Conservation (phyloP, 2,797 vertebrate genomes). For the Bovichtus variegatus region DNA sequence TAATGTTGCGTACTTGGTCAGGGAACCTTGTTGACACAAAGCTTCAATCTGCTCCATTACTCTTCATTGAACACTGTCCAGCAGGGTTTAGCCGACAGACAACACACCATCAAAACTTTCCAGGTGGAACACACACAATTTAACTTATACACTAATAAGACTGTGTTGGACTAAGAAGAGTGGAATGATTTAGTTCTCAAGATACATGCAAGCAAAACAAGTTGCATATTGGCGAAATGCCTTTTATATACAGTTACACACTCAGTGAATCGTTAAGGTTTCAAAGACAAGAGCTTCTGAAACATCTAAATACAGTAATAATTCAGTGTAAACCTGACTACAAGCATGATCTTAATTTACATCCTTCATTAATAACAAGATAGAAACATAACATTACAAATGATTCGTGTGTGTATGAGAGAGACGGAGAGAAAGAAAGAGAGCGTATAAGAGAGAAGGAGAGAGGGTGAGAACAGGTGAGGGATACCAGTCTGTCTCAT, state of each 20-base stretch:
- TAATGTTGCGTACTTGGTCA: neutral
- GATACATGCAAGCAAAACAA: neutral
- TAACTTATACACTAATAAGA: neutral
- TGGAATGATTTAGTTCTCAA: neutral
- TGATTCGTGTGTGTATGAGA: neutral
- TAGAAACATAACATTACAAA: neutral
- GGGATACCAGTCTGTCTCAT: constrained; percentile 49
- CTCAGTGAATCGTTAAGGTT: neutral
- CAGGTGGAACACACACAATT: neutral
- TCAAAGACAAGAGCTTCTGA: neutral
- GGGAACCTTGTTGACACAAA: neutral
- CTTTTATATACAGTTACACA: neutral
- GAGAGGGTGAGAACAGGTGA: constrained; percentile 69
- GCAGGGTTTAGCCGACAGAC: neutral
- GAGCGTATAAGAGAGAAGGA: neutral
- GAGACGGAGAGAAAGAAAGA: neutral
- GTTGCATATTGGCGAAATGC: neutral
- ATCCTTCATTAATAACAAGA: neutral
- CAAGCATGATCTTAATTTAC: constrained; percentile 5
- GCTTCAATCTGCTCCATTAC: neutral
- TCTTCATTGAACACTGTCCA: neutral
- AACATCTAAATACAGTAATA: neutral
- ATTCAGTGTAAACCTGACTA: neutral
- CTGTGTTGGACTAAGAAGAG: neutral
- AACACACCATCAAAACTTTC: neutral